Base-by-base conservation (phyloP, 1,140 invertebrate genomes). In the Reticulitermes speratus region DNA sequence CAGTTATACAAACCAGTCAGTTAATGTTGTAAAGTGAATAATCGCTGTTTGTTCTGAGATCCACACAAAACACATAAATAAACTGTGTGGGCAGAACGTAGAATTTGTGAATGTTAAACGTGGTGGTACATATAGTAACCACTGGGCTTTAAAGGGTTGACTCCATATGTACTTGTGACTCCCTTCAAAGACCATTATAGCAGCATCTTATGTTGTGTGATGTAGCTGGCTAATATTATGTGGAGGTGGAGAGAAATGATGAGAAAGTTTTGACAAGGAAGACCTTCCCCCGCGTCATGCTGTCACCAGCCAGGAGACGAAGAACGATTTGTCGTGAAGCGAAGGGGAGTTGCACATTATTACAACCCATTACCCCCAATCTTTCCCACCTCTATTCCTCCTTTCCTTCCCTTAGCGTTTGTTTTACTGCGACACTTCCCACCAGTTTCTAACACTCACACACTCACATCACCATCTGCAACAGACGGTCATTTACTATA, bases 231-330 rank as follows among this genome's bases (percentile, higher is more conserved):
- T 45, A 52, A 52, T 1, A 55, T 38, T 38, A 38, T 38, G 44
- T 19, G 48, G 12, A 52, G 83, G 83, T 44, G 48, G 38, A 84
- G 83, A 84, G 83, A 84, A 84, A 84, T 84, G 83, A 84, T 84
- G 83, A 19, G 38, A 84, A 84, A 84, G 83, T 84, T 84, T 84
- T 84, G 83, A 84, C 83, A 84, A 44, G 44, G 83, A 45, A 75
- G 65, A 75, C 65, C 65, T 6, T n/a, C 25, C 55, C 65, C 65
- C 32, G 25, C 83, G 83, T 84, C 83, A 84, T 19, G 83, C 83
- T 84, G 83, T 84, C 83, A 84, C 44, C 32, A 32, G 48, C 83
- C 83, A 82, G 48, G 83, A 84, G 83, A 84, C 83, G 83, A 84
- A 83, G 83, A 84, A 25, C 83, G 83, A 84, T 84, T 84, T 84